Evolutionary conservation across 1,140 invertebrate genomes (phyloP).

Genomic region (Cataglyphis hispanica): DNA sequence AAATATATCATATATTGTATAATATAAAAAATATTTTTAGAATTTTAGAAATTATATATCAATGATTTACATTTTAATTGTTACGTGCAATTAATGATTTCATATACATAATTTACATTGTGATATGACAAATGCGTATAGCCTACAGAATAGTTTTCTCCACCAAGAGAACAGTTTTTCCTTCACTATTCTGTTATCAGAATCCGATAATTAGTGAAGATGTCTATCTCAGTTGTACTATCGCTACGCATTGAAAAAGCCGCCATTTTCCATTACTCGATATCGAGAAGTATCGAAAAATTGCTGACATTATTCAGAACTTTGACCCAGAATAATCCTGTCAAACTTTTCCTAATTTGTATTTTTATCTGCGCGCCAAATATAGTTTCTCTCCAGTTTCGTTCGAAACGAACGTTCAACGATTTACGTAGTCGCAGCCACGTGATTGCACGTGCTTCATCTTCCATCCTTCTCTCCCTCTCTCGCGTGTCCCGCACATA

Average conservation of each 20-base stretch:
- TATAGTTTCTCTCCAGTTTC: background rate
- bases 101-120: too few species aligned
- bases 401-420: constrained; percentile 23
- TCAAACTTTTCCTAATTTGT: background rate
- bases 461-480: constrained; percentile 58
- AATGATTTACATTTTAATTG: too few species aligned
- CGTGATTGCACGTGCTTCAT: constrained; percentile 84
- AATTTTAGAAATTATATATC: too few species aligned
- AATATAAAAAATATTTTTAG: too few species aligned
- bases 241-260: background rate
- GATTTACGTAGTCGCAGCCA: constrained; percentile 71
- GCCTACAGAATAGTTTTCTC: too few species aligned
- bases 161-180: too few species aligned
- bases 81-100: too few species aligned
- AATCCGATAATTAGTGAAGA: background rate
- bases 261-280: constrained; percentile 1
- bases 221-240: background rate
- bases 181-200: background rate
- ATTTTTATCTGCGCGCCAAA: background rate
- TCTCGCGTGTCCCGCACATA: too few species aligned
- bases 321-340: background rate
- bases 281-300: background rate
- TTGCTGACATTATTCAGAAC: background rate
- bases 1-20: too few species aligned
- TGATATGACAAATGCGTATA: too few species aligned